phyloP scores from a whole-genome alignment of 2,113 vertebrate genomes.

The Hippocampus guttulatus region DNA sequence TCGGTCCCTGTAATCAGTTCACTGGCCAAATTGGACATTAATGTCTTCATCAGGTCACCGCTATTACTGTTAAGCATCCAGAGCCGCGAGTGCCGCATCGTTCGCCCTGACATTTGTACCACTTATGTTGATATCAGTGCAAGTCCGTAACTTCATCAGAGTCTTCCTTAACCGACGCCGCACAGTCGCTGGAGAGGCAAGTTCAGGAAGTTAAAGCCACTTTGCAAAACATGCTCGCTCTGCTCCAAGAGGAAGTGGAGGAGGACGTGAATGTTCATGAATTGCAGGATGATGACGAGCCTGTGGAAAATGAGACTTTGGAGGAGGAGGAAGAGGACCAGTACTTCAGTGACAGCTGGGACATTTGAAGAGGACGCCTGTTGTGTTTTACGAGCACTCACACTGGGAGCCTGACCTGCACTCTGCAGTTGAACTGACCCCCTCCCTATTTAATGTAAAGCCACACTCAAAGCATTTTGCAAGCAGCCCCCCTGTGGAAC shows the following conservation, averaged over 20 bases:
- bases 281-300: conserved; percentile 54
- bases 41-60: conserved; percentile 59
- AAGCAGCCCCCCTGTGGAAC: conserved; percentile 27
- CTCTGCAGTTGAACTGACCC: conserved; percentile 40
- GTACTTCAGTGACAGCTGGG: conserved; percentile 81
- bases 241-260: conserved; percentile 71
- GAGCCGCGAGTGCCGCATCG: conserved; percentile 29
- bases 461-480: conserved; percentile 24
- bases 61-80: conserved; percentile 36
- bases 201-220: conserved; percentile 82
- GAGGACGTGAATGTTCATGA: conserved; percentile 45
- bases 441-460: conserved; percentile 43
- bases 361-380: conserved; percentile 64
- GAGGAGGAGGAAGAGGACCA: conserved; percentile 71
- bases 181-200: conserved; percentile 82
- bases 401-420: conserved; percentile 39
- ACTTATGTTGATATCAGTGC: conserved; percentile 32
- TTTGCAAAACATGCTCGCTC: conserved; percentile 63
- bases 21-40: conserved; percentile 47
- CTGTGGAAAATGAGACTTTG: conserved; percentile 44
- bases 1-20: conserved; percentile 46
- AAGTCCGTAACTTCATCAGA: neutral
- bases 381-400: conserved; percentile 40
- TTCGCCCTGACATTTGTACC: conserved; percentile 16
- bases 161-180: conserved; percentile 73